Conservation (phyloP, 1,140 invertebrate genomes). For the Caenorhabditis inopinata region DNA sequence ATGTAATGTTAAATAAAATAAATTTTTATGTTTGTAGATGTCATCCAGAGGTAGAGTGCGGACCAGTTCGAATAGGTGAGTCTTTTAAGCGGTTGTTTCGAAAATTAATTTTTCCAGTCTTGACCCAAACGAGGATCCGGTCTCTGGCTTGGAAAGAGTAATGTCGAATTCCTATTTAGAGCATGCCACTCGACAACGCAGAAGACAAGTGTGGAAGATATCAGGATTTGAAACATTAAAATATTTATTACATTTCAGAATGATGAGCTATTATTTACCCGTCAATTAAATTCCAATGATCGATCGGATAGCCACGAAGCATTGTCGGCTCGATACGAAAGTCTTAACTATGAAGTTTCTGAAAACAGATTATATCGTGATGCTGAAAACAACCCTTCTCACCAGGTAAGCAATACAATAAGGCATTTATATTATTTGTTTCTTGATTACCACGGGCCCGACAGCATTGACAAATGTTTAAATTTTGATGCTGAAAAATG, state of each 20-base stretch:
- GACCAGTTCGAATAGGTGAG: neutral
- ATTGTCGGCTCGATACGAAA: constrained; percentile 62
- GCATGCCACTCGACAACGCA: constrained; percentile 34
- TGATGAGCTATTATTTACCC: constrained; percentile 40
- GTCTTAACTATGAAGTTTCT: constrained; percentile 64
- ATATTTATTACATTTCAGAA: constrained; percentile 34
- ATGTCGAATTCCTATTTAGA: constrained; percentile 55
- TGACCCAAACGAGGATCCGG: constrained; percentile 65
- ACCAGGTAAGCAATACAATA: constrained; percentile 54
- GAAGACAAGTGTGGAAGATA: constrained; percentile 7
- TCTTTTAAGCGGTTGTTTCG: neutral
- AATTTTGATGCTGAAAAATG: too few species aligned
- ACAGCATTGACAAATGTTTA: too few species aligned
- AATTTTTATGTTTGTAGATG: neutral
- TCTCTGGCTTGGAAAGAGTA: constrained; percentile 60
- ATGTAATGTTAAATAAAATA: too few species aligned
- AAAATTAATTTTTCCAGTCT: constrained; percentile 52
- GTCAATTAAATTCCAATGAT: neutral
- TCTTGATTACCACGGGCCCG: too few species aligned
- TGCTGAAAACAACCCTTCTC: constrained; percentile 56
- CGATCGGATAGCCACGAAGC: constrained; percentile 48
- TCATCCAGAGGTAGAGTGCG: neutral
- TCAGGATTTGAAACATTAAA: neutral
- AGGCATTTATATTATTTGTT: neutral
- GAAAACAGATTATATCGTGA: constrained; percentile 64